These are phyloP conservation scores for Standfussiana lucernea DNA, from an alignment of 2,888 invertebrate genomes.

Conservation along the genomic window DNA sequence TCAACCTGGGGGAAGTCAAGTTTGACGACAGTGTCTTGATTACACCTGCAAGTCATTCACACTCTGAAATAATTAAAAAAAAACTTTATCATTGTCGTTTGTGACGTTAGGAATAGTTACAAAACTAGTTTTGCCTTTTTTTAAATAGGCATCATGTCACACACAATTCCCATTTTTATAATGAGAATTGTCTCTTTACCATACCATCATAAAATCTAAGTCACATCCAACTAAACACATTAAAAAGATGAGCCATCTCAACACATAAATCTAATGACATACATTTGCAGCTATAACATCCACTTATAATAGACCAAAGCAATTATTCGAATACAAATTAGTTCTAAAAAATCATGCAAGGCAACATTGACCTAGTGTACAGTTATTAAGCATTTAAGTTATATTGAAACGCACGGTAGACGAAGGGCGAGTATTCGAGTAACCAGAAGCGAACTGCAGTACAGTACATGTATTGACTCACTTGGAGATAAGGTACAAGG, in stretches of 20 bases:
- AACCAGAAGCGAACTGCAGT: conserved; percentile 75
- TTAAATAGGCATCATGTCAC: no score
- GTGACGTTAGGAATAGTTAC: not conserved
- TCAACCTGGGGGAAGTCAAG: not conserved
- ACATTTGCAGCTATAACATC: conserved; percentile 28
- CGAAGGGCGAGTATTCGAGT: conserved; percentile 76
- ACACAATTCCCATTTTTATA: not conserved
- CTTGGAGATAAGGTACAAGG: conserved; percentile 86
- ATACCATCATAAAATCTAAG: not conserved
- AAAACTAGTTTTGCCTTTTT: no score
- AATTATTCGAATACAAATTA: conserved; percentile 55
- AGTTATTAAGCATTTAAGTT: conserved; percentile 75
- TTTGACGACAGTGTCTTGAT: not conserved
- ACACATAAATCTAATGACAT: conserved; percentile 34
- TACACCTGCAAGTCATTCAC: not conserved
- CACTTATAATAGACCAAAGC: conserved; percentile 36
- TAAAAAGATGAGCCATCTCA: conserved; percentile 22
- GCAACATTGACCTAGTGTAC: conserved; percentile 71
- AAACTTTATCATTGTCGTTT: no score
- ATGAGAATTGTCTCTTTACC: not conserved
- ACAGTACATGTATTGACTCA: conserved; percentile 77
- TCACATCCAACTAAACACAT: not conserved
- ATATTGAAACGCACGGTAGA: conserved; percentile 79
- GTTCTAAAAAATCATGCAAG: conserved; percentile 63
- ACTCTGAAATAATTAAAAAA: not conserved